Percentiles rank a stretch among this genome's conserved stretches.
Conservation (phyloP, 1,140 invertebrate species). For the Apis cerana region DNA sequence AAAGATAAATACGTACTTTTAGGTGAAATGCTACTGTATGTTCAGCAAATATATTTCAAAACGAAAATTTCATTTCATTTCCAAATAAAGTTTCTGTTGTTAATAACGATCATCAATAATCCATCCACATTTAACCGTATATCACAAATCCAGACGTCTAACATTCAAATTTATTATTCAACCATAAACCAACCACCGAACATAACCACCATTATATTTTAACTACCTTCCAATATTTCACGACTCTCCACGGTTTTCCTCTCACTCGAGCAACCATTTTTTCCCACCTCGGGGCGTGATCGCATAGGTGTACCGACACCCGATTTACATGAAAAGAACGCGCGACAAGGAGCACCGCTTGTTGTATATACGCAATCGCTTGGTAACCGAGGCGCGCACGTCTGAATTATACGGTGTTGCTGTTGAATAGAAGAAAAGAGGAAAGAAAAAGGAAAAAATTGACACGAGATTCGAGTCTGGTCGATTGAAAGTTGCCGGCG, state of each 20-base stretch:
- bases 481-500: conserved; percentile 69
- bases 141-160: not conserved
- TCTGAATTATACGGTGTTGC: conserved; percentile 53
- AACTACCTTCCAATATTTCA: not conserved
- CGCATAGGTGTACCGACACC: conserved; percentile 18
- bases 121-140: not conserved
- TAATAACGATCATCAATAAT: not conserved
- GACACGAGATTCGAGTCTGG: conserved; percentile 33
- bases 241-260: not conserved
- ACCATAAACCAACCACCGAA: not conserved
- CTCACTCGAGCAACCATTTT: not conserved
- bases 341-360: conserved; percentile 50
- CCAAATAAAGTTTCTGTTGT: no score
- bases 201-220: not conserved
- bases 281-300: not conserved
- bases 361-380: conserved; percentile 31
- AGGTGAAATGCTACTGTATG: no score
- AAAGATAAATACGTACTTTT: no score
- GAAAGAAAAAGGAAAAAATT: conserved; percentile 25
- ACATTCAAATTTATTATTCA: not conserved
- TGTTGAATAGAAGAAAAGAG: conserved; percentile 32
- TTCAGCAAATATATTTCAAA: no score
- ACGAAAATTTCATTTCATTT: no score
- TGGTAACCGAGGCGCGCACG: conserved; percentile 30
- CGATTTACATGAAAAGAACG: conserved; percentile 56